Conservation (phyloP, 2,797 vertebrate genomes). For the Rhynchotus rufescens region DNA sequence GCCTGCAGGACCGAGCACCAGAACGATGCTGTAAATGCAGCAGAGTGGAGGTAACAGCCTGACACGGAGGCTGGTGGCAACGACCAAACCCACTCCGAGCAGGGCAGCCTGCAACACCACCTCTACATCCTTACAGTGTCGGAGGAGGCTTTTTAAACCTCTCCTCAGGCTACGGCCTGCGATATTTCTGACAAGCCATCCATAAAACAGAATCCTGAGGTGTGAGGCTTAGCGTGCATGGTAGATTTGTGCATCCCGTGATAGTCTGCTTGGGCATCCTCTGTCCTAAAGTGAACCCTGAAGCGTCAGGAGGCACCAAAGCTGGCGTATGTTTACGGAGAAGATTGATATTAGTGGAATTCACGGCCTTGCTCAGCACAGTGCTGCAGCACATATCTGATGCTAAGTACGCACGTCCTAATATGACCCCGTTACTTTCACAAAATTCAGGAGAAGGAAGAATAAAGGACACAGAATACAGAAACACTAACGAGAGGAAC, state of each 20-base stretch:
- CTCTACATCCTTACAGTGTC: slow-evolving; percentile 27
- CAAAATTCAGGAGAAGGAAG: not conserved
- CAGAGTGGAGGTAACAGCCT: not conserved
- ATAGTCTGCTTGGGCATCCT: fast-evolving
- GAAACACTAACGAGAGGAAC: slow-evolving; percentile 39
- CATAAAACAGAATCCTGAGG: slow-evolving; percentile 34
- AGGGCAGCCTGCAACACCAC: not conserved
- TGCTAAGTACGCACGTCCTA: not conserved
- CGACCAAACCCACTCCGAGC: slow-evolving; percentile 36
- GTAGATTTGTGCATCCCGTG: not conserved
- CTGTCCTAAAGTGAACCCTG: slow-evolving; percentile 39
- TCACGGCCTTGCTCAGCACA: not conserved
- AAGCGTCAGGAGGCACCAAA: not conserved
- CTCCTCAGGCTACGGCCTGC: slow-evolving; percentile 38
- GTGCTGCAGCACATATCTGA: not conserved
- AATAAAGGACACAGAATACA: slow-evolving; percentile 7
- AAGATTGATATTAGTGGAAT: slow-evolving; percentile 2
- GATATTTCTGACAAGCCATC: slow-evolving; percentile 16
- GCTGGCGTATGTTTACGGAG: not conserved
- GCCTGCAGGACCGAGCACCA: not conserved
- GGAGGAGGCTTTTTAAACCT: slow-evolving; percentile 44
- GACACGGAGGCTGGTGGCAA: not conserved
- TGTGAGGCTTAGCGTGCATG: not conserved
- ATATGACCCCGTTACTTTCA: not conserved
- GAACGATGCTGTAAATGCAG: not conserved